Evolutionary conservation across 2,797 vertebrate genomes (phyloP), one percentile per base, ranked within the genome.

Genomic region (Schizopygopsis malacanthus): DNA sequence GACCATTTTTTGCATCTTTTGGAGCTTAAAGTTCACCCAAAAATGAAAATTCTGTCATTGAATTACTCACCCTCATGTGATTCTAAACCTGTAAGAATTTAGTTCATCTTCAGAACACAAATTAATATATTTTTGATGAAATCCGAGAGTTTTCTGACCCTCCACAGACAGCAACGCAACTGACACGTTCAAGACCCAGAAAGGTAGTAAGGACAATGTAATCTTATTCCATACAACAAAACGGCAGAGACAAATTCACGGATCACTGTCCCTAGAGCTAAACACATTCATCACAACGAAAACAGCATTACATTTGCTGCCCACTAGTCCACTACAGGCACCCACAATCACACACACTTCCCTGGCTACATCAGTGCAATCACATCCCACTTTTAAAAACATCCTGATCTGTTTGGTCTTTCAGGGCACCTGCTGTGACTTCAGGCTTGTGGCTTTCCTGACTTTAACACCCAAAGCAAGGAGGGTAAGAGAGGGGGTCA

Each of bases 281-380:
- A 81, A 79, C 69, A 72, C 71, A 81, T 78, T 83, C 25, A 70
- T 87, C 80, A 85, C 13, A 67, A 87, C 86, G 82, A 84, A 78
- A 61, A 86, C 67, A 79, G 39, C 18, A 54, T 81, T 82, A 71
- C 28, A 72, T 83, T 82, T 80, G 80, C 63, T 70, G 71, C 72
- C 85, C 70, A 81, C 59, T 43, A 8, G 63, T 56, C 37, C 52
- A 56, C 22, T 73, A 65, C 10, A 18, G 50, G 3, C 50, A 37
- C 76, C 69, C 75, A 76, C 22, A 85, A 71, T 71, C 71, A 86
- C 25, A 76, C 54, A 76, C 67, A 81, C 22, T 9, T 43, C 41
- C 41, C 43, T 45, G 43, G 43, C 43, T 45, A 45, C 43, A 45
- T 45, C 43, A 45, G 2, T 0, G 43, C 9, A 45, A 45, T 45